Evolutionary conservation across 1,140 invertebrate genomes (phyloP).

Genomic region (Drosophila trapezifrons): DNA sequence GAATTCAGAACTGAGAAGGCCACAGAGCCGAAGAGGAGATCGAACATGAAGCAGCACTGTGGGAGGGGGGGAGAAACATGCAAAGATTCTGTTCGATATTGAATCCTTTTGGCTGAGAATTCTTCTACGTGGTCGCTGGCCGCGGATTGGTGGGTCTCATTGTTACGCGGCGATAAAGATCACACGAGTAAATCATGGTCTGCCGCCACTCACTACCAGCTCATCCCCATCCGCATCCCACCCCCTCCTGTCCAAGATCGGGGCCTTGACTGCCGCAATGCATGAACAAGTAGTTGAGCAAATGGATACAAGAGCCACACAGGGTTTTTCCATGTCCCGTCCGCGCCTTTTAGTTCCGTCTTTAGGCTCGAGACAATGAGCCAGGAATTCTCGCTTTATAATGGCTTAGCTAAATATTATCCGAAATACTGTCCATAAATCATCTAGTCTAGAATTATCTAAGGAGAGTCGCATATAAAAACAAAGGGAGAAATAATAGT

Average conservation of each 20-base stretch:
- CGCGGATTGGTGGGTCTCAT: constrained; percentile 55
- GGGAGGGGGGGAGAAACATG: constrained; percentile 35
- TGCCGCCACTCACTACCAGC: constrained; percentile 41
- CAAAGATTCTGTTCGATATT: constrained; percentile 49
- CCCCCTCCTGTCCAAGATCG: constrained; percentile 9
- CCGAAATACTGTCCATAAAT: constrained; percentile 1
- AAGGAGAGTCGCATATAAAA: too few species aligned
- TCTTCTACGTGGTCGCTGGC: constrained; percentile 48
- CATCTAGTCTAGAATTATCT: background rate
- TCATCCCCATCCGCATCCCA: constrained; percentile 18
- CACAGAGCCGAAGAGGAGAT: constrained; percentile 30
- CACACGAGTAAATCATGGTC: constrained; percentile 75
- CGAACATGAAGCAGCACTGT: constrained; percentile 46
- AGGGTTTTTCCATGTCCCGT: constrained; percentile 21
- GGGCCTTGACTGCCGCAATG: constrained; percentile 49
- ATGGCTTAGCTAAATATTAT: background rate
- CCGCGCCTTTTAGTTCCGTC: constrained; percentile 3
- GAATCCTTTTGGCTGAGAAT: constrained; percentile 77
- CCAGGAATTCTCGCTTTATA: constrained; percentile 5
- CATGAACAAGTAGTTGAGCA: constrained; percentile 82
- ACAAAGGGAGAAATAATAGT: too few species aligned
- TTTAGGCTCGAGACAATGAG: constrained; percentile 13
- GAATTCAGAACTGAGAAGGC: constrained; percentile 36
- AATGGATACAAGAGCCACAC: constrained; percentile 66
- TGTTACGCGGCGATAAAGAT: constrained; percentile 75